Evolutionary conservation across 2,113 vertebrate species (phyloP).

Genomic region (Melospiza georgiana): DNA sequence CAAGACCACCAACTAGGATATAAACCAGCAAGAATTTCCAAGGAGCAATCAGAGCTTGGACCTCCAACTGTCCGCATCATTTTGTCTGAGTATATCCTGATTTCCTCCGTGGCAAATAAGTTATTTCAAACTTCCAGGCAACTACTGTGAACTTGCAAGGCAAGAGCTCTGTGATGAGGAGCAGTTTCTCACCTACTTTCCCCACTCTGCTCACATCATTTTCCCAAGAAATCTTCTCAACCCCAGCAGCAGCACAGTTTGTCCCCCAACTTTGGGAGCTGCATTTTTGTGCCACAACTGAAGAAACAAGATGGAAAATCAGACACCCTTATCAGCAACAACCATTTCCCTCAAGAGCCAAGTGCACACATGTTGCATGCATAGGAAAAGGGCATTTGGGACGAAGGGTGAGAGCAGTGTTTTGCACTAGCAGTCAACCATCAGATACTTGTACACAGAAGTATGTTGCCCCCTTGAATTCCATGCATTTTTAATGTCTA

Average conservation of each 20-base stretch:
- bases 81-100: background rate
- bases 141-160: background rate
- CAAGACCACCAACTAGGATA: background rate
- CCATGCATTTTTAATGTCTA: slow-evolving; percentile 47
- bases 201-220: background rate
- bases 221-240: background rate
- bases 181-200: background rate
- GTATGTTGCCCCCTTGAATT: background rate
- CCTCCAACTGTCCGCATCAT: background rate
- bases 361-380: background rate
- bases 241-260: background rate
- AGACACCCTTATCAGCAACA: background rate
- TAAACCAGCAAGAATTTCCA: background rate
- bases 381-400: background rate
- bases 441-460: background rate
- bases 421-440: background rate
- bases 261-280: background rate
- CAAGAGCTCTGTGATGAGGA: rapidly evolving
- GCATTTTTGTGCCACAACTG: background rate
- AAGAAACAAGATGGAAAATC: background rate
- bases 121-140: background rate
- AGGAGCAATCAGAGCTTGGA: background rate
- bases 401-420: background rate
- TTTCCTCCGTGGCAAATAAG: background rate
- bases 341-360: background rate